A percentile compares a stretch with the other conserved stretches of the same genome.
These are phyloP conservation scores for Spilarctia lutea DNA, from an alignment of 2,888 invertebrate species.

Conservation along the genomic window DNA sequence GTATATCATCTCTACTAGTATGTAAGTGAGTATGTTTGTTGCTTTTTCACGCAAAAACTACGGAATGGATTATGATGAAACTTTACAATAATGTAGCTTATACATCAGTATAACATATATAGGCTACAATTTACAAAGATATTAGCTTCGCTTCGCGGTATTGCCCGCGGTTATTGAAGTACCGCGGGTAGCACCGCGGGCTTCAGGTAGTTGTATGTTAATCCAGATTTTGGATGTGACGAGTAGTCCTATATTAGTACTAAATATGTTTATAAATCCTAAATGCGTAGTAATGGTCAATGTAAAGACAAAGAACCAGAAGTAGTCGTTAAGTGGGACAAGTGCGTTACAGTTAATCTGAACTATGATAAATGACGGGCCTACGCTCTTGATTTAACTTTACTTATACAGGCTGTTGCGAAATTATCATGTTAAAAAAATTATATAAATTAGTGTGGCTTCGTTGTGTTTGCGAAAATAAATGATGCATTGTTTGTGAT, in stretches of 20 bases:
- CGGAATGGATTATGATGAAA: too few relatives aligned
- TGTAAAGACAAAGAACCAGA: slow-evolving; percentile 38
- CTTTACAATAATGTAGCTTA: too few relatives aligned
- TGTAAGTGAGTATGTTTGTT: too few relatives aligned
- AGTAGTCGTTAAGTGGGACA: slow-evolving; percentile 66
- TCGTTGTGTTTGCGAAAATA: background rate
- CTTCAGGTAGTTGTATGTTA: too few relatives aligned
- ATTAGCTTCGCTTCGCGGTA: too few relatives aligned
- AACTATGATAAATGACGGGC: slow-evolving; percentile 75
- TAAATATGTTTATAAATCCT: background rate
- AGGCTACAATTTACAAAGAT: too few relatives aligned
- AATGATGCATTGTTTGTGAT: background rate
- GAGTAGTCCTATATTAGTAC: background rate
- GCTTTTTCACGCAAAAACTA: too few relatives aligned
- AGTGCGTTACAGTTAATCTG: slow-evolving; percentile 77
- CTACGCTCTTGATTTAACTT: slow-evolving; percentile 67
- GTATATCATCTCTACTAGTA: too few relatives aligned
- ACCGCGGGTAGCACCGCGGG: too few relatives aligned
- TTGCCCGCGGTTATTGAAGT: too few relatives aligned
- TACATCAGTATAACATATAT: too few relatives aligned
- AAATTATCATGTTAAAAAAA: background rate
- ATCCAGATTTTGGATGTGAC: background rate
- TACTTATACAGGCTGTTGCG: slow-evolving; percentile 53
- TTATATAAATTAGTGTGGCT: background rate
- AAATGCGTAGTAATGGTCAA: slow-evolving; percentile 1